Evolutionary conservation across 2,113 vertebrate species (phyloP), one percentile per base, ranked within the genome.

Genomic region (Neodontobutis hainanensis): DNA sequence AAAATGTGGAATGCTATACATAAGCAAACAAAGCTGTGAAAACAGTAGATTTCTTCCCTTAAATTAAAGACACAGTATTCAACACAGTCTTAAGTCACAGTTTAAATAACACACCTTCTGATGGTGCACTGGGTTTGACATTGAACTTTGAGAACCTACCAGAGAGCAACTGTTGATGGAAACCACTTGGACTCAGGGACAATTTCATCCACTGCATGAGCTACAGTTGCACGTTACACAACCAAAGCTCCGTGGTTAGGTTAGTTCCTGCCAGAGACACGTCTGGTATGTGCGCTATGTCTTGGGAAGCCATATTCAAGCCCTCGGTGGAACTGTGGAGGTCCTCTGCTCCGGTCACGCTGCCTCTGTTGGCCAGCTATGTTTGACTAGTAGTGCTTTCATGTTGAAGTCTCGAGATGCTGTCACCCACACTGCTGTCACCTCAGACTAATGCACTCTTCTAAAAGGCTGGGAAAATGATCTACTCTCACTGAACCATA

Each of bases 281-380:
- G 77, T 58, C 66, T 85, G 85, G 82, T 82, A 83, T 87, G 85
- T 43, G 34, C 5, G 73, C 70, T 81, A 81, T 85, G 82, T 83
- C 52, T 59, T 65, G 19, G 48, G 64, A 81, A 62, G 63, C 3
- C 61, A 14, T 52, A 74, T 74, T 71, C 62, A 60, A 11, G 76
- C 67, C 3, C 81, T 79, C 11, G 0, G 4, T 4, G 27, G 36
- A 62, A 61, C 55, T 61, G 1, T 27, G 50, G 48, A 77, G 38
- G 75, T 52, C 64, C 59, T 67, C 49, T 0, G 46, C 73, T 40
- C 19, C 11, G 4, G 42, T 64, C 69, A 8, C 63, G 14, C 62
- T 47, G 0, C 35, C 46, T 1, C 64, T 47, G 59, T n/a, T 5
- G 59, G 70, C 14, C 9, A 11, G 57, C n/a, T 57, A 38, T 12